A percentile compares a stretch with the other conserved stretches of the same genome.
phyloP scores from a whole-genome alignment of 2,888 invertebrate species.

The Lithophane socia region DNA sequence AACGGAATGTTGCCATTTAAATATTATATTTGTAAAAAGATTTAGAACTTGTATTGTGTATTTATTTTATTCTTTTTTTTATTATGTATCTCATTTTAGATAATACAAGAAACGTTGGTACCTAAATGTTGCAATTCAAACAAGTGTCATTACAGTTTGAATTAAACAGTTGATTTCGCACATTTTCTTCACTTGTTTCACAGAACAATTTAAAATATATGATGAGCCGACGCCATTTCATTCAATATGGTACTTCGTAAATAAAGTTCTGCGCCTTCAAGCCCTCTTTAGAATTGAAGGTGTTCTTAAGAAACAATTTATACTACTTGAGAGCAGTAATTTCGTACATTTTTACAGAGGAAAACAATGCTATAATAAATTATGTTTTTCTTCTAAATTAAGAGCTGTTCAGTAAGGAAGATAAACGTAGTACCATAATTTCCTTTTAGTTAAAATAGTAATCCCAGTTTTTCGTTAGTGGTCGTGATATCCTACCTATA shows the following conservation, averaged over 20 bases:
- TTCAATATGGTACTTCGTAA: constrained; percentile 1
- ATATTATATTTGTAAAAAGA: too few relatives aligned
- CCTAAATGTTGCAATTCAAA: neutral
- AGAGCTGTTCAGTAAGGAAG: neutral
- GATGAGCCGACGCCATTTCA: neutral
- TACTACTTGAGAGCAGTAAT: neutral
- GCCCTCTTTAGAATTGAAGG: neutral
- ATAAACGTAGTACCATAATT: neutral
- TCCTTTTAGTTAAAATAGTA: neutral
- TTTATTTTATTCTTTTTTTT: too few relatives aligned
- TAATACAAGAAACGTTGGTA: neutral
- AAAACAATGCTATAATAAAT: too few relatives aligned
- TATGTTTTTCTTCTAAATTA: too few relatives aligned
- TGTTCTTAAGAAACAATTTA: neutral
- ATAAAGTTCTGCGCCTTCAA: neutral
- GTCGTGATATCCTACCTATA: neutral
- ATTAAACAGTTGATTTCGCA: neutral
- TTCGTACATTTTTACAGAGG: neutral
- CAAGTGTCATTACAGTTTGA: neutral
- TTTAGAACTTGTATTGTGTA: too few relatives aligned
- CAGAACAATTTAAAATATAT: too few relatives aligned
- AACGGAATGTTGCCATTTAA: too few relatives aligned
- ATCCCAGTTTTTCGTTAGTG: neutral
- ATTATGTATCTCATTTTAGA: too few relatives aligned
- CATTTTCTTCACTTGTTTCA: neutral